A percentile compares a stretch with the other conserved stretches of the same genome.
Conservation (phyloP, 2,888 invertebrate species). For the Stegophylla sp. region DNA sequence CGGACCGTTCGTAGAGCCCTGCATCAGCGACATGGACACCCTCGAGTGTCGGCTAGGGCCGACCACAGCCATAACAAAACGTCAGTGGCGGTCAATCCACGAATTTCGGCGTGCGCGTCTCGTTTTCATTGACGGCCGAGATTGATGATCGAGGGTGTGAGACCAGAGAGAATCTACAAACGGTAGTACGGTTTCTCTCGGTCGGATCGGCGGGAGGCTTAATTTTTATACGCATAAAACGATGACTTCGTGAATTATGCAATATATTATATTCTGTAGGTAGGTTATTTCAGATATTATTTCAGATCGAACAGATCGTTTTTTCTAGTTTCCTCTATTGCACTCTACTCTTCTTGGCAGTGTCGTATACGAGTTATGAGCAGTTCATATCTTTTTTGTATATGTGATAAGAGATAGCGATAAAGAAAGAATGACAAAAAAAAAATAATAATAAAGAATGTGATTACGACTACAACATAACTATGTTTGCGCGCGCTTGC, state of each 20-base stretch:
- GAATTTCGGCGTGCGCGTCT: constrained; percentile 10
- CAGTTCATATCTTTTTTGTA: not conserved
- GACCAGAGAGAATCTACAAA: not conserved
- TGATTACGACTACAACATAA: constrained; percentile 8
- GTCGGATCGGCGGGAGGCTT: not conserved
- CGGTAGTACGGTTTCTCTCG: not conserved
- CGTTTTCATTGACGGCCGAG: constrained; percentile 19
- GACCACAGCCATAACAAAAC: constrained; percentile 75
- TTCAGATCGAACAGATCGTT: not conserved
- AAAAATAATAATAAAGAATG: not conserved
- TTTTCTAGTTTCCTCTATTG: not conserved
- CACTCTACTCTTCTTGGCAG: not conserved
- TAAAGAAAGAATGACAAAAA: not conserved
- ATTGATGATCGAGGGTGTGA: too few species aligned
- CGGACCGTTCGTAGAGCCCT: constrained; percentile 65
- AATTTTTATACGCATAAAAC: not conserved
- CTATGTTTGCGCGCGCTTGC: not conserved
- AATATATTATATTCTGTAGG: not conserved
- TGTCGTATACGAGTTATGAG: too few species aligned
- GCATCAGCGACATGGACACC: constrained; percentile 77
- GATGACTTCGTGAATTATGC: not conserved
- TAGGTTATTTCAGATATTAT: not conserved
- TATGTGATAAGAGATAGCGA: not conserved
- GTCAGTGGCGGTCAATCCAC: constrained; percentile 42
- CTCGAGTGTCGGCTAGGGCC: constrained; percentile 90